phyloP scores from a whole-genome alignment of 2,797 vertebrate genomes.

The Tokudaia tokunoshimensis region DNA sequence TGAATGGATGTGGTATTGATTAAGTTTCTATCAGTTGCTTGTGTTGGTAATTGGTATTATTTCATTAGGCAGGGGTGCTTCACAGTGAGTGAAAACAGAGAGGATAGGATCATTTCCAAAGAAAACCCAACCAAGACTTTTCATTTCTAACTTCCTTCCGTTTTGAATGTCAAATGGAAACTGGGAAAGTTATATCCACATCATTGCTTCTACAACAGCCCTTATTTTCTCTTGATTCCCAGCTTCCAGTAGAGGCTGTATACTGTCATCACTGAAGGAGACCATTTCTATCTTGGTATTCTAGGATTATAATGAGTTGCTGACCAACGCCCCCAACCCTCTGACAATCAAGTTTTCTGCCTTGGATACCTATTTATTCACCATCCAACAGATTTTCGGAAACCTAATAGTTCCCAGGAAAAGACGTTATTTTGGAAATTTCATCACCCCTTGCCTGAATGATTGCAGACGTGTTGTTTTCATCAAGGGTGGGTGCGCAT shows the following conservation, averaged over 20 bases:
- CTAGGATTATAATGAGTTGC: constrained; percentile 12
- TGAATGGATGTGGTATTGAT: not conserved
- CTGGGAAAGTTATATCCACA: not conserved
- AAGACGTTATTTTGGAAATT: constrained; percentile 41
- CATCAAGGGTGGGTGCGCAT: not conserved
- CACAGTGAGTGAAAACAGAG: not conserved
- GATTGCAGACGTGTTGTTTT: constrained; percentile 60
- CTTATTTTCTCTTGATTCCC: not conserved
- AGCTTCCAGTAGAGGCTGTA: not conserved
- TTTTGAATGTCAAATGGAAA: constrained; percentile 62
- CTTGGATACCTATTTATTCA: constrained; percentile 49
- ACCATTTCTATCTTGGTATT: constrained; percentile 33
- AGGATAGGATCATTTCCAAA: constrained; percentile 8
- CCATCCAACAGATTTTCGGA: constrained; percentile 37
- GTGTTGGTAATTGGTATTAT: not conserved
- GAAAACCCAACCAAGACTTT: not conserved
- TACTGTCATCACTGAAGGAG: constrained; percentile 5
- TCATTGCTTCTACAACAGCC: not conserved
- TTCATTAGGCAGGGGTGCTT: not conserved
- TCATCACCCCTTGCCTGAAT: constrained; percentile 48
- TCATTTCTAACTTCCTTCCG: constrained; percentile 41
- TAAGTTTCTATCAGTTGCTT: not conserved
- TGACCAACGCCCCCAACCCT: not conserved
- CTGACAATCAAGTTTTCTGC: constrained; percentile 24
- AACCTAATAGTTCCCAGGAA: constrained; percentile 20